Evolutionary conservation across 1,140 invertebrate genomes (phyloP).

Genomic region (Psilanteris sp.): DNA sequence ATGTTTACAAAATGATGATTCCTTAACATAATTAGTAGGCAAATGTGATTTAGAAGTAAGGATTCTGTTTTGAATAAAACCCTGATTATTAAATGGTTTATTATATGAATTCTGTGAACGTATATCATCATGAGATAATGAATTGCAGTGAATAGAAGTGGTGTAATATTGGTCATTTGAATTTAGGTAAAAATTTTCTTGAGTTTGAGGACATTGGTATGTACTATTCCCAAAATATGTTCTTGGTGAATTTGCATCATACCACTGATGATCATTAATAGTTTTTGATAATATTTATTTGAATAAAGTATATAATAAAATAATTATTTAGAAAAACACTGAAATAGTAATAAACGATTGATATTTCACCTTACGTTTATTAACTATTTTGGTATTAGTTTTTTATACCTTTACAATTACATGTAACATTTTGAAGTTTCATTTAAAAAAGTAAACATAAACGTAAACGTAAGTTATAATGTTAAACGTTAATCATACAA

Average conservation of each 20-base stretch:
- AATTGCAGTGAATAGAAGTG: not conserved
- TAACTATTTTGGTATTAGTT: too few relatives aligned
- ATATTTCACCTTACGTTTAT: too few relatives aligned
- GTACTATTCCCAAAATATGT: not conserved
- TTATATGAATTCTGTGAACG: not conserved
- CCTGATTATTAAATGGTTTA: not conserved
- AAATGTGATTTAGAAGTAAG: not conserved
- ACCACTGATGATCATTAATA: not conserved
- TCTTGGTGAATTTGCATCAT: conserved; percentile 4
- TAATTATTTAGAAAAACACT: too few relatives aligned
- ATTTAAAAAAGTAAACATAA: too few relatives aligned
- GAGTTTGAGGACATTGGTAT: not conserved
- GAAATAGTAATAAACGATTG: too few relatives aligned
- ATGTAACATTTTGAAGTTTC: too few relatives aligned
- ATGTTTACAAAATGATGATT: not conserved
- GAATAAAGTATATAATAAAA: too few relatives aligned
- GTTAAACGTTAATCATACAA: too few relatives aligned
- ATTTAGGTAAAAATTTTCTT: too few relatives aligned
- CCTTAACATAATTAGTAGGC: not conserved
- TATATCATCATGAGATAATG: not conserved
- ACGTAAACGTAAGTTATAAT: too few relatives aligned
- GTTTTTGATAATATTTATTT: not conserved
- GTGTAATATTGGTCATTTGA: not conserved
- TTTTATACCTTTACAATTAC: too few relatives aligned
- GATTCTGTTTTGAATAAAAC: not conserved